These are phyloP conservation scores for Podarcis siculus DNA, from an alignment of 2,797 vertebrate genomes.

Conservation along the genomic window DNA sequence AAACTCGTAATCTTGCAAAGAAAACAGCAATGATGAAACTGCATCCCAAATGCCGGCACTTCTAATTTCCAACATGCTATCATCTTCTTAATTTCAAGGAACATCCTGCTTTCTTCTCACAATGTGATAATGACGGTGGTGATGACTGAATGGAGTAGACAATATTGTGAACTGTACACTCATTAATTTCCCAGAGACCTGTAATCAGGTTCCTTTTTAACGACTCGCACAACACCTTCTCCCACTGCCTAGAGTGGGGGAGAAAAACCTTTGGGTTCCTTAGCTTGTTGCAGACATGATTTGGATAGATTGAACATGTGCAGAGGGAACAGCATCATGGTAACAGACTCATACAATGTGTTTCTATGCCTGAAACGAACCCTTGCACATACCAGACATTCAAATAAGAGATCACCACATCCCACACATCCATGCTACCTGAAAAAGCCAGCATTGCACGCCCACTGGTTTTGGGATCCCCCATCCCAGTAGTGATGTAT, in stretches of 20 bases:
- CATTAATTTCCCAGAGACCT: slow-evolving; percentile 17
- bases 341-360: not conserved
- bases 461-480: no score
- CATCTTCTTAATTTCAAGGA: not conserved
- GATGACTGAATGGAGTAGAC: not conserved
- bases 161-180: not conserved
- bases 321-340: not conserved
- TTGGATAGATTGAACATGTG: not conserved
- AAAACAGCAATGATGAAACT: slow-evolving; percentile 12
- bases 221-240: not conserved
- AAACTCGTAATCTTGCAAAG: slow-evolving; percentile 25
- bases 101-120: slow-evolving; percentile 2
- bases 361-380: not conserved
- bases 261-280: not conserved
- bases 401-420: no score
- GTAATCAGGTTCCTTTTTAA: not conserved
- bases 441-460: no score
- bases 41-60: slow-evolving; percentile 4
- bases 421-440: no score
- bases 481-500: no score
- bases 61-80: slow-evolving; percentile 15
- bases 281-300: not conserved
- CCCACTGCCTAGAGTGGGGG: not conserved
- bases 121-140: not conserved
- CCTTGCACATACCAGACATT: not conserved